These are phyloP conservation scores for Toxotes lorentzi DNA, from an alignment of 2,797 vertebrate species.

Conservation along the genomic window DNA sequence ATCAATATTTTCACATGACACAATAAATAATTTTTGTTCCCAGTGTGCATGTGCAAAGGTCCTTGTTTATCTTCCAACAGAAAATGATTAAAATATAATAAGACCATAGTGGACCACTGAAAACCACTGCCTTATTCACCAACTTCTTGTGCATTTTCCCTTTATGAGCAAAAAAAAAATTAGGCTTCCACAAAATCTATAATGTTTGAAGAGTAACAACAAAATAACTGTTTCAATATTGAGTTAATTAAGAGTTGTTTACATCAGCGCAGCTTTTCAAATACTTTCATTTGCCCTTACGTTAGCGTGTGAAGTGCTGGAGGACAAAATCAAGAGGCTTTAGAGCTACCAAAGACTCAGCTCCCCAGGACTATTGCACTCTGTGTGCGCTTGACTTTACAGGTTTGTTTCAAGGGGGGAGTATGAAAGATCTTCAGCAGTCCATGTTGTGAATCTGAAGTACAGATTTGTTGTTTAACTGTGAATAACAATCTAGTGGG, in stretches of 20 bases:
- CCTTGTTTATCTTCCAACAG: background rate
- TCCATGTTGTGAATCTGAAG: conserved; percentile 3
- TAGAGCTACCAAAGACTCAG: conserved; percentile 27
- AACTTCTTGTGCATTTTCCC: background rate
- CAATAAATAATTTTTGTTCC: background rate
- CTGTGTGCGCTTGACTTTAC: conserved; percentile 2
- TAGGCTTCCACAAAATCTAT: conserved; percentile 15
- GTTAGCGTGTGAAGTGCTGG: conserved; percentile 32
- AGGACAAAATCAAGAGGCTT: conserved; percentile 67
- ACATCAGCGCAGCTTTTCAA: conserved; percentile 32
- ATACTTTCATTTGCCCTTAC: conserved; percentile 24
- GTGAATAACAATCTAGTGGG: conserved; percentile 5
- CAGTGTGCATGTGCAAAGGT: background rate
- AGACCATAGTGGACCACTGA: background rate
- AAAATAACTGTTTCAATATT: conserved; percentile 30
- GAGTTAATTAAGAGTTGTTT: conserved; percentile 59
- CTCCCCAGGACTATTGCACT: conserved; percentile 12
- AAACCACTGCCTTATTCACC: background rate
- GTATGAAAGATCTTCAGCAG: background rate
- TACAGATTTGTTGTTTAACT: background rate
- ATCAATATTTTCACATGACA: background rate
- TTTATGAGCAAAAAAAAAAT: background rate
- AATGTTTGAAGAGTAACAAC: conserved; percentile 15
- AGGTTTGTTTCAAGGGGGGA: background rate
- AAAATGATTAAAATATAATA: background rate